phyloP scores from a whole-genome alignment of 2,888 invertebrate genomes.

The Matsumyia berberina region DNA sequence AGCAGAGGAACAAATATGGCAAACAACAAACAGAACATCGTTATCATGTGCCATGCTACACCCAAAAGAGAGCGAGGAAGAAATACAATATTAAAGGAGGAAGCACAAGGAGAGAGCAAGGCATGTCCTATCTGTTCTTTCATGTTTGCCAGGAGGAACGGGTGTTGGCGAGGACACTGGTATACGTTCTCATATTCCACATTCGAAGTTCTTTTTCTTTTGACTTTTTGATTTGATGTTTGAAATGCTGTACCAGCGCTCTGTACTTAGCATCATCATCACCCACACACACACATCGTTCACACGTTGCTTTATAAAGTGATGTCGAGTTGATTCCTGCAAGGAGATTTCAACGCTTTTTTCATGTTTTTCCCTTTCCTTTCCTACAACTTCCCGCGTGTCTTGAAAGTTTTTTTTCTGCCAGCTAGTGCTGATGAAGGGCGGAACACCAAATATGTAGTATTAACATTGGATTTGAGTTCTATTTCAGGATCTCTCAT shows the following conservation, averaged over 20 bases:
- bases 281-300: not conserved
- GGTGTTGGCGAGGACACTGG: slow-evolving; percentile 1
- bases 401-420: slow-evolving; percentile 2
- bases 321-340: slow-evolving; percentile 57
- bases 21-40: slow-evolving; percentile 69
- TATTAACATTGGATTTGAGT: slow-evolving; percentile 66
- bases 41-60: slow-evolving; percentile 69
- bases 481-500: slow-evolving; percentile 52
- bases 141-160: slow-evolving; percentile 21
- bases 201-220: slow-evolving; percentile 60
- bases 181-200: slow-evolving; percentile 47
- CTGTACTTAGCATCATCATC: slow-evolving; percentile 43
- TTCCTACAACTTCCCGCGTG: slow-evolving; percentile 8
- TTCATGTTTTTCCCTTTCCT: slow-evolving; percentile 6
- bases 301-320: slow-evolving; percentile 36
- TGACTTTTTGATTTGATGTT: slow-evolving; percentile 75
- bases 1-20: slow-evolving; percentile 65
- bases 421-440: slow-evolving; percentile 46
- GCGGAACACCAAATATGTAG: slow-evolving; percentile 45
- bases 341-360: slow-evolving; percentile 36
- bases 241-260: slow-evolving; percentile 55
- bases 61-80: slow-evolving; percentile 19
- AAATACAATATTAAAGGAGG: not conserved
- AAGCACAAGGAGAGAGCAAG: slow-evolving; percentile 12
- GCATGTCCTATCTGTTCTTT: slow-evolving; percentile 61